Conservation (phyloP, 1,140 invertebrate species). For the Oryzaephilus surinamensis region DNA sequence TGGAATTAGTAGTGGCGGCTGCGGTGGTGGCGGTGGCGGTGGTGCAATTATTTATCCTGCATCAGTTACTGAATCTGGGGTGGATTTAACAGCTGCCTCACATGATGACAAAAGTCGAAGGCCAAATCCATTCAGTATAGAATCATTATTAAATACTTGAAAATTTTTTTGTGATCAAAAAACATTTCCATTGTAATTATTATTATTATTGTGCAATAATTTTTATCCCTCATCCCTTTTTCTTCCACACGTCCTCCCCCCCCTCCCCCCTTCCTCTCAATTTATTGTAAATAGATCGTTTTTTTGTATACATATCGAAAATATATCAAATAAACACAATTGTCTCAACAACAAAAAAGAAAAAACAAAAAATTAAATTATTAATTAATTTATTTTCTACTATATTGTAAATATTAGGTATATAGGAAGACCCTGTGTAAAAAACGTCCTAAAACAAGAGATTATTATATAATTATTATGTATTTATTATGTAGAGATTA, state of each 20-base stretch:
- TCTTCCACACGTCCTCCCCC: no score
- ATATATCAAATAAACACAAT: no score
- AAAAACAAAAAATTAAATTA: no score
- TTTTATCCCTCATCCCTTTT: no score
- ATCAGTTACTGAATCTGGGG: constrained; percentile 31
- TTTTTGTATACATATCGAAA: no score
- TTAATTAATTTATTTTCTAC: no score
- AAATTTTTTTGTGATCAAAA: constrained; percentile 5
- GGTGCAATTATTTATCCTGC: no score
- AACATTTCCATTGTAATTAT: no score
- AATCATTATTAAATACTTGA: constrained; percentile 67
- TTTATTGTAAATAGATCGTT: no score
- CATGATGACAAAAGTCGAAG: constrained; percentile 45
- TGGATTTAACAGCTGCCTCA: constrained; percentile 32
- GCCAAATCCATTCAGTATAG: constrained; percentile 75
- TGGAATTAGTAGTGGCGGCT: not conserved
- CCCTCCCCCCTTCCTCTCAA: no score
- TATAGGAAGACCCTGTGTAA: constrained; percentile 12
- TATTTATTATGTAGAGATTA: constrained; percentile 14
- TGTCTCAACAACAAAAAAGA: no score
- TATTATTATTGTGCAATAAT: constrained; percentile 21
- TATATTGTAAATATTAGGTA: constrained; percentile 11
- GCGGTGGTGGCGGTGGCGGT: constrained; percentile 6
- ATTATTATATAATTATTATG: constrained; percentile 11
- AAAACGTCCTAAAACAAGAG: constrained; percentile 12